These are phyloP conservation scores for Drosophila prostipennis DNA, from an alignment of 2,888 invertebrate species.

Conservation along the genomic window DNA sequence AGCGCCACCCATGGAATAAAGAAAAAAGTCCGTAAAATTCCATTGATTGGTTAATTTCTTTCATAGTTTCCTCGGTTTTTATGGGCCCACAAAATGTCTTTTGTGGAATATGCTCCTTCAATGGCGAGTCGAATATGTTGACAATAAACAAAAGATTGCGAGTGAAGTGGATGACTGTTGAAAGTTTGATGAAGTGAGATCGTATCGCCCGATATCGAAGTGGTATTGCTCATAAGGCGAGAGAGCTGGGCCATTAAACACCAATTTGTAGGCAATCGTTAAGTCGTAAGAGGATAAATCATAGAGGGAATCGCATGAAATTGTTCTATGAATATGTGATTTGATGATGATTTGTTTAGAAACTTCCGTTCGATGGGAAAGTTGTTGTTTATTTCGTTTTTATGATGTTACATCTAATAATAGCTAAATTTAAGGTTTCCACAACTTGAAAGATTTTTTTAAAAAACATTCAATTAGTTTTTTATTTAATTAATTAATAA, in stretches of 20 bases:
- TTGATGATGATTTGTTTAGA: conserved; percentile 18
- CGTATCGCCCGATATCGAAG: conserved; percentile 34
- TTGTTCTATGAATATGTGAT: conserved; percentile 30
- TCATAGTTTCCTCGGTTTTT: conserved; percentile 62
- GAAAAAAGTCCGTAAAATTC: conserved; percentile 34
- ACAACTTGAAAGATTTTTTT: too few relatives aligned
- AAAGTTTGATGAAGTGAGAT: conserved; percentile 77
- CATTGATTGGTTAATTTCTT: conserved; percentile 74
- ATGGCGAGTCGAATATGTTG: conserved; percentile 47
- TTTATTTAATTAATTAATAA: too few relatives aligned
- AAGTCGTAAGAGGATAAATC: conserved; percentile 26
- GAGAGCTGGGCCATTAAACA: conserved; percentile 56
- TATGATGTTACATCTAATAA: too few relatives aligned
- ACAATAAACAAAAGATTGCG: conserved; percentile 68
- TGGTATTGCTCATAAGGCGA: conserved; percentile 17
- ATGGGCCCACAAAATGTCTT: conserved; percentile 48
- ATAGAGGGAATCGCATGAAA: conserved; percentile 3
- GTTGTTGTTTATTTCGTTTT: not conserved
- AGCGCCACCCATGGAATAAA: conserved; percentile 67
- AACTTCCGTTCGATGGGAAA: conserved; percentile 15
- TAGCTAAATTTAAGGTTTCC: too few relatives aligned
- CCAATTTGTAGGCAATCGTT: conserved; percentile 63
- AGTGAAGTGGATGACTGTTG: conserved; percentile 56
- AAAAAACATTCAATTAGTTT: too few relatives aligned
- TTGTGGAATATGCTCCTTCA: conserved; percentile 30